Conservation (phyloP, 2,113 vertebrate species). For the Alaudala cheleensis region DNA sequence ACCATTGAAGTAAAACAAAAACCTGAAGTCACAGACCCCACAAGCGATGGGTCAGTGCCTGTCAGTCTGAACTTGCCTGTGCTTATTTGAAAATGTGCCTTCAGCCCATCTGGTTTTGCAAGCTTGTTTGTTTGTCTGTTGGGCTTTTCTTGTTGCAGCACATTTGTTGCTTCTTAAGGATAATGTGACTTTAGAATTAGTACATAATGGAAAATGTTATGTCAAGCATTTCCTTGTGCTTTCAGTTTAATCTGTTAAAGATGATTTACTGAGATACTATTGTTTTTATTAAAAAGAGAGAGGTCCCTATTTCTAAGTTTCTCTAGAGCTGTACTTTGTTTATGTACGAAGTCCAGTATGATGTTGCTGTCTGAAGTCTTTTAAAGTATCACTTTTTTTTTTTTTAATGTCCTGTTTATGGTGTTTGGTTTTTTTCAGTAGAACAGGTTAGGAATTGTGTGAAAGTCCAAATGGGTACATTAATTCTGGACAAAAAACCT, state of each 20-base stretch:
- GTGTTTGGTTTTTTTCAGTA: not conserved
- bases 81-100: not conserved
- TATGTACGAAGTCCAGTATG: not conserved
- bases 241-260: constrained; percentile 21
- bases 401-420: not conserved
- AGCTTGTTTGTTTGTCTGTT: not conserved
- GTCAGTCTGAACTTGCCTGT: not conserved
- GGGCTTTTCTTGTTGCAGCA: not conserved
- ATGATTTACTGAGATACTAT: not conserved
- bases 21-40: not conserved
- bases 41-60: not conserved
- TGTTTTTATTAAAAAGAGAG: not conserved
- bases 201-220: not conserved
- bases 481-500: not conserved
- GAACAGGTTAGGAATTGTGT: not conserved
- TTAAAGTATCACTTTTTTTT: not conserved
- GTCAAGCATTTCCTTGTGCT: not conserved
- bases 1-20: not conserved
- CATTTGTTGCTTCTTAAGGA: not conserved
- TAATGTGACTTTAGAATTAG: not conserved
- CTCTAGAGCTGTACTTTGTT: not conserved
- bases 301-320: not conserved
- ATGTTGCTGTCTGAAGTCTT: not conserved
- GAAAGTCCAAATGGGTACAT: not conserved
- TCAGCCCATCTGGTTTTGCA: not conserved